Conservation (phyloP, 2,113 vertebrate species). For the Rhombomys opimus region DNA sequence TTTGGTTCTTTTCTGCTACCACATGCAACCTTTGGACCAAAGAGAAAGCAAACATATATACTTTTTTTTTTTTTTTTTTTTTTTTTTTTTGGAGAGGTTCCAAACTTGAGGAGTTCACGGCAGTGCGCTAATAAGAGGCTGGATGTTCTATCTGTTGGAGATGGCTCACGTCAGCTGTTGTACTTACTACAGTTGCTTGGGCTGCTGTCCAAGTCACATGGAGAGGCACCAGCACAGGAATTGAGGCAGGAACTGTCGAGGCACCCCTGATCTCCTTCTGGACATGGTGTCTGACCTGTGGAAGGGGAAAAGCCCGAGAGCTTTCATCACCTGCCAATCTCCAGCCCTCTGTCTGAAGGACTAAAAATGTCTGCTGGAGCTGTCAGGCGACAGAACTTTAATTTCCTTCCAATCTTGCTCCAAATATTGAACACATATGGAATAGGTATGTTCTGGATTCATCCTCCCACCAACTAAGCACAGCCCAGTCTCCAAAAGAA, state of each 20-base stretch:
- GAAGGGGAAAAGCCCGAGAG: background rate
- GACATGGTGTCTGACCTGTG: constrained; percentile 89
- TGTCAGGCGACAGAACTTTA: background rate
- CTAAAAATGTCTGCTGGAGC: background rate
- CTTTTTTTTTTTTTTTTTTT: background rate
- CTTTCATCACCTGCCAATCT: constrained; percentile 45
- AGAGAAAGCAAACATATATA: constrained; percentile 44
- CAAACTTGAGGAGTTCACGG: constrained; percentile 47
- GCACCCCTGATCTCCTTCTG: constrained; percentile 90
- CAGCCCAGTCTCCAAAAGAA: constrained; percentile 18
- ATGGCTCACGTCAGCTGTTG: constrained; percentile 2
- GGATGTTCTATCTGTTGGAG: background rate
- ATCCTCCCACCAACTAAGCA: constrained; percentile 5
- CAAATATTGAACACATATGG: background rate
- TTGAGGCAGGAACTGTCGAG: constrained; percentile 87
- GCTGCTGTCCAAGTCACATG: constrained; percentile 87
- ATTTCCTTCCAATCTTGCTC: constrained; percentile 50
- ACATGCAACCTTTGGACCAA: constrained; percentile 7
- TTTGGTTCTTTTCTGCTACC: constrained; percentile 73
- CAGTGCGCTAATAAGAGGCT: background rate
- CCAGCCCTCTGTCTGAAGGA: background rate
- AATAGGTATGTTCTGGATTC: constrained; percentile 18
- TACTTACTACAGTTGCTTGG: constrained; percentile 93
- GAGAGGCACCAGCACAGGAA: constrained; percentile 82
- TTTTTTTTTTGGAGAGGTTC: constrained; percentile 46